Base-by-base conservation (phyloP, 2,113 vertebrate species). In the Campylorhamphus procurvoides region DNA sequence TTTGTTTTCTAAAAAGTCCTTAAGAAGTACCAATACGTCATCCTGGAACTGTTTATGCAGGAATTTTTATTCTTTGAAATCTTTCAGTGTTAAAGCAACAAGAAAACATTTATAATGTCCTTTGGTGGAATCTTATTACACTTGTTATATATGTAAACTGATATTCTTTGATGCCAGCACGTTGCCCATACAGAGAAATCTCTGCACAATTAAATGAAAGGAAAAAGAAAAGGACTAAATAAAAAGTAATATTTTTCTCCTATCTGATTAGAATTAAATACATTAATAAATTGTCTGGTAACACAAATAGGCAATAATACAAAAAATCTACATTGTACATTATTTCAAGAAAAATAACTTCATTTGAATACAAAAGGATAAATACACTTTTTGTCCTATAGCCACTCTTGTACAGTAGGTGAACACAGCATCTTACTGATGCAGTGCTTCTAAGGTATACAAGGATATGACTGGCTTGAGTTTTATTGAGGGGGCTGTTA, bases 61-160 rank as follows among this genome's bases (percentile, higher is more conserved):
- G 97, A 97, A 92, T 97, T 98, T 98, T 98, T 99, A 99, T 97
- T 98, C 98, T 99, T 98, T 99, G 98, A 98, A 99, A 99, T 98
- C 97, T 98, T 99, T 98, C 98, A 99, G 98, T 98, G 98, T 99
- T 99, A 99, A 99, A 99, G 99, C 99, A 99, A 99, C 99, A 99
- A 99, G 98, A 99, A 99, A 99, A 99, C 99, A 99, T 98, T 99
- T 98, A 99, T 98, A 98, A 99, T 99, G 98, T 99, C 99, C 99
- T 99, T 99, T 99, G 99, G 99, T 99, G 99, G 99, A 98, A 99
- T 99, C 98, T 98, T 98, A 98, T 99, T 99, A 99, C 98, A 99
- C 98, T 98, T 97, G 98, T 98, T 98, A 98, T 99, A 98, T 98
- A 99, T 99, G 99, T 99, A 99, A 99, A 99, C 99, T 98, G 98